phyloP scores from a whole-genome alignment of 2,113 vertebrate genomes.

The Meleagris gallopavo region DNA sequence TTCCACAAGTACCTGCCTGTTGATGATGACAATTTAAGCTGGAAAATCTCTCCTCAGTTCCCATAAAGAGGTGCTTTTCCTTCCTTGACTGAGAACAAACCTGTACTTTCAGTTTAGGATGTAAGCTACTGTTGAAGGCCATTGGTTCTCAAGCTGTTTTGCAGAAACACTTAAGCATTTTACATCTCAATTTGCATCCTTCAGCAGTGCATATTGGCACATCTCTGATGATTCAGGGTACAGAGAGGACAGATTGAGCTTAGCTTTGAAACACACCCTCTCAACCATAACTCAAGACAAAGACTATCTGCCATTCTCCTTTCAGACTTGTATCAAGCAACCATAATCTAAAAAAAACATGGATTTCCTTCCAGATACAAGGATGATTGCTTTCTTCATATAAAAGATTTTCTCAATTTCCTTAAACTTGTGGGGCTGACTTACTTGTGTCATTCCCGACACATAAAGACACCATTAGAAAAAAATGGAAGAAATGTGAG shows the following conservation, averaged over 20 bases:
- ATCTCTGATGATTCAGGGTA: not conserved
- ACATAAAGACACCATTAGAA: not conserved
- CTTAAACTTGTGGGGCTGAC: not conserved
- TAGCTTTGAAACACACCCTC: not conserved
- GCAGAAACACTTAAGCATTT: not conserved
- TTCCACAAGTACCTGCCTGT: slow-evolving; percentile 42
- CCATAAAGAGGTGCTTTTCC: not conserved
- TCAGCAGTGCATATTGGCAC: not conserved
- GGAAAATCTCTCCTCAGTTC: not conserved
- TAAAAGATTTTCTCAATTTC: not conserved
- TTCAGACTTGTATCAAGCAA: not conserved
- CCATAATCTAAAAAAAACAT: not conserved
- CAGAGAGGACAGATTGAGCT: not conserved
- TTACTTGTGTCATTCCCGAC: not conserved
- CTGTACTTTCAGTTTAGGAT: not conserved
- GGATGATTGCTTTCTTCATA: not conserved
- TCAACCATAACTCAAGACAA: not conserved
- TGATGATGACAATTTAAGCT: slow-evolving; percentile 26
- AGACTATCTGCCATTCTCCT: not conserved
- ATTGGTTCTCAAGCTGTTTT: not conserved
- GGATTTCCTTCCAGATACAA: not conserved
- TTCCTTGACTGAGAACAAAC: not conserved
- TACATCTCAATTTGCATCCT: not conserved
- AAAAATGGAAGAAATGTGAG: slow-evolving; percentile 5
- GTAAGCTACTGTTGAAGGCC: not conserved